Evolutionary conservation across 2,888 invertebrate genomes (phyloP).

Genomic region (Idaea biselata): DNA sequence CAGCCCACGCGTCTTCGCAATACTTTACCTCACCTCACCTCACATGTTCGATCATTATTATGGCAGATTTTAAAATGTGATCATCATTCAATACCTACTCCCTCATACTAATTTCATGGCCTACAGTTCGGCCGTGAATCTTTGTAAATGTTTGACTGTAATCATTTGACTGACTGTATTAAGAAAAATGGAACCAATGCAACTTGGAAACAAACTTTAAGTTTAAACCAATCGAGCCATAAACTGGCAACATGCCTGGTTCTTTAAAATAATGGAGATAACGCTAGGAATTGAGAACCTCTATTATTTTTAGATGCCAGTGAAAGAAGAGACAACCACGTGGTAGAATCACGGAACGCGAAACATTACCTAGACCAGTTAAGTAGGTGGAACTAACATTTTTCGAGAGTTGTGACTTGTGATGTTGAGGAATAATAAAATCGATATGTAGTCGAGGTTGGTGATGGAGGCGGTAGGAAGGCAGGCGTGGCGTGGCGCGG

Average conservation of each 20-base stretch:
- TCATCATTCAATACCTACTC: neutral
- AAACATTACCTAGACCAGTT: too few species aligned
- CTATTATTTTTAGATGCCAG: too few species aligned
- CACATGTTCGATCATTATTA: neutral
- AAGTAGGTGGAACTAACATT: neutral
- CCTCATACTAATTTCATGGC: neutral
- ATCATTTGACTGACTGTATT: too few species aligned
- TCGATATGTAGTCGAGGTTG: constrained; percentile 29
- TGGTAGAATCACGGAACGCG: too few species aligned
- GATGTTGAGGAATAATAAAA: constrained; percentile 8
- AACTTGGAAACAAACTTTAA: too few species aligned
- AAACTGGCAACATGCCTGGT: too few species aligned
- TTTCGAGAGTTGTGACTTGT: neutral
- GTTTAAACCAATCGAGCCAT: too few species aligned
- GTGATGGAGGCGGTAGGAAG: constrained; percentile 30
- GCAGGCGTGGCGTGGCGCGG: constrained; percentile 23
- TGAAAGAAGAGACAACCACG: too few species aligned
- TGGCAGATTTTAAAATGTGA: neutral
- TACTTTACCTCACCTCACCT: constrained; percentile 5
- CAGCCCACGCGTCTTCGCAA: constrained; percentile 34
- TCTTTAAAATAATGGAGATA: neutral
- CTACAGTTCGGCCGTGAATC: neutral
- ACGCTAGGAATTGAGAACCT: neutral
- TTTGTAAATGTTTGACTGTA: neutral
- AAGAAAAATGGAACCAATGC: too few species aligned